Conservation (phyloP, 2,113 vertebrate species). For the Polyodon spathula region DNA sequence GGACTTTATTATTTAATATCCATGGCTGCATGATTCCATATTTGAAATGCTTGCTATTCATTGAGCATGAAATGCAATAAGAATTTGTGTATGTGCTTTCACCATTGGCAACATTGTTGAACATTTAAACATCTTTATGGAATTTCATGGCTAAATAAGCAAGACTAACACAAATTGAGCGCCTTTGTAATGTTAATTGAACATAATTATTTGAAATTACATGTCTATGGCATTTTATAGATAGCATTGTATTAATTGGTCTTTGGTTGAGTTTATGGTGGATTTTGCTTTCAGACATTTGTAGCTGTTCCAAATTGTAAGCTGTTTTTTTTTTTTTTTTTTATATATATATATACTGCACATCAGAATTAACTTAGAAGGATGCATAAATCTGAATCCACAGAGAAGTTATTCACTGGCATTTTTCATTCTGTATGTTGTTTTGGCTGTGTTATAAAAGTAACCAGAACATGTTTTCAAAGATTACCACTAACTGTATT, state of each 20-base stretch:
- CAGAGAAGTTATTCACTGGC: no score
- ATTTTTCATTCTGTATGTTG: no score
- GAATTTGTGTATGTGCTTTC: conserved; percentile 41
- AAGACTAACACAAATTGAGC: conserved; percentile 26
- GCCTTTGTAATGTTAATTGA: conserved; percentile 20
- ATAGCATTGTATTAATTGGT: neutral
- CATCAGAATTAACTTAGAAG: no score
- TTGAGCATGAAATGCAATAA: conserved; percentile 46
- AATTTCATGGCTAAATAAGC: conserved; percentile 34
- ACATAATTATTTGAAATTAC: neutral
- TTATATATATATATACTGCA: no score
- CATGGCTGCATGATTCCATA: conserved; percentile 25
- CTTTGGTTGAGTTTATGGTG: neutral
- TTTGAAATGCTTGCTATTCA: conserved; percentile 38
- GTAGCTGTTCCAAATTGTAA: neutral
- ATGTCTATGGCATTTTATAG: neutral
- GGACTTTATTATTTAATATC: conserved; percentile 18
- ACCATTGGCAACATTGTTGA: conserved; percentile 32
- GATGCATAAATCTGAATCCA: no score
- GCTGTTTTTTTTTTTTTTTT: neutral
- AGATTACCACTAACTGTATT: neutral
- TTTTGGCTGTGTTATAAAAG: no score
- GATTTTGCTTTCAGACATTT: neutral
- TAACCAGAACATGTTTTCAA: no score
- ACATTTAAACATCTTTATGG: conserved; percentile 40